These are phyloP conservation scores for Ypsolopha scabrella DNA, from an alignment of 2,888 invertebrate genomes.

Conservation along the genomic window DNA sequence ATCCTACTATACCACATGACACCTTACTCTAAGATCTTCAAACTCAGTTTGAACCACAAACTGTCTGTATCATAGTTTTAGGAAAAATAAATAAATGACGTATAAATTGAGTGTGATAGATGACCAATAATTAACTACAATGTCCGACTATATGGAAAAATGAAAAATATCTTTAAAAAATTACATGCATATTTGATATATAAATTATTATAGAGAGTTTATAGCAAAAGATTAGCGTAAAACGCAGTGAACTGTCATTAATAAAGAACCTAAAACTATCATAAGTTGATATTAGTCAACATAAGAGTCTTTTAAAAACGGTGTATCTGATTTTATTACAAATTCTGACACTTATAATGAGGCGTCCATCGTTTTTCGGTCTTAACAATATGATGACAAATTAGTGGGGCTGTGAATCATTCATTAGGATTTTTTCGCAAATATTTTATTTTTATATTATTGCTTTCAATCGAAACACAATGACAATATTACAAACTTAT, in stretches of 20 bases:
- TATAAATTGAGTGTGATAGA: conserved; percentile 58
- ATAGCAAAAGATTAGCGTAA: conserved; percentile 14
- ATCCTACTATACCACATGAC: too few relatives aligned
- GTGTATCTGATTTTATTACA: too few relatives aligned
- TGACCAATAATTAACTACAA: conserved; percentile 49
- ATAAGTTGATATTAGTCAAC: too few relatives aligned
- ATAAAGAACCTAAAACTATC: too few relatives aligned
- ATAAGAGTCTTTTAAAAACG: too few relatives aligned
- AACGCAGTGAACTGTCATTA: background rate
- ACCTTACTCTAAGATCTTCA: too few relatives aligned
- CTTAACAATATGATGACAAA: too few relatives aligned
- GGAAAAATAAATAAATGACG: conserved; percentile 16
- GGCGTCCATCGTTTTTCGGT: too few relatives aligned
- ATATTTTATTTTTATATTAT: too few relatives aligned
- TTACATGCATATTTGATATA: conserved; percentile 14
- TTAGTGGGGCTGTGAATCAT: conserved; percentile 13
- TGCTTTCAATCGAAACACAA: conserved; percentile 18
- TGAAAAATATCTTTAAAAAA: too few relatives aligned
- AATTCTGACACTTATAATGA: too few relatives aligned
- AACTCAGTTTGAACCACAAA: too few relatives aligned
- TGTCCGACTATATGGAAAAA: conserved; percentile 23
- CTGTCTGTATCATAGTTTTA: background rate
- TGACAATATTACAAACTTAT: conserved; percentile 42
- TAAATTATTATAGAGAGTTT: conserved; percentile 12
- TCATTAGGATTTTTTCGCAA: conserved; percentile 5